A percentile compares a stretch with the other conserved stretches of the same genome.
phyloP scores from a whole-genome alignment of 1,140 invertebrate genomes.

The Stegodyphus dumicola region DNA sequence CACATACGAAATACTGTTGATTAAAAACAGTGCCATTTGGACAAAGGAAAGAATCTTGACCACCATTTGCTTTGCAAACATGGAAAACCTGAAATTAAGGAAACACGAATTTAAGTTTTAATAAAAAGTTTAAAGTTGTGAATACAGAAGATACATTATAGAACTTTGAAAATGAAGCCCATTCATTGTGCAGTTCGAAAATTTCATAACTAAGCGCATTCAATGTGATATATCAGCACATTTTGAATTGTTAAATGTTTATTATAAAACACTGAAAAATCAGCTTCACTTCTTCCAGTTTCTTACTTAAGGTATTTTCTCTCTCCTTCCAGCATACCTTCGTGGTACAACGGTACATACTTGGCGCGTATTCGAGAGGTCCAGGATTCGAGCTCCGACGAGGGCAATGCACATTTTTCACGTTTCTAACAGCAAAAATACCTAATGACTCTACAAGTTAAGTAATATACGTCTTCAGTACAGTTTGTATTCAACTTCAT shows the following conservation, averaged over 20 bases:
- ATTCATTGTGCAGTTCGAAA: background rate
- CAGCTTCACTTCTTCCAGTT: background rate
- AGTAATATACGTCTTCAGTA: no score
- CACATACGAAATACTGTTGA: conserved; percentile 69
- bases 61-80: conserved; percentile 71
- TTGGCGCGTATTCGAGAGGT: no score
- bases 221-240: background rate
- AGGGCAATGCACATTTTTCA: no score
- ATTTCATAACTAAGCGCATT: background rate
- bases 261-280: background rate
- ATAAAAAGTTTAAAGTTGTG: no score
- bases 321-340: no score
- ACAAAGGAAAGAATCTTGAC: conserved; percentile 69
- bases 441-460: no score
- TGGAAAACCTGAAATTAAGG: conserved; percentile 70
- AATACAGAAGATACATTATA: no score
- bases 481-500: no score
- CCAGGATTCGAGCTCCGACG: no score
- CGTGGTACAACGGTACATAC: no score
- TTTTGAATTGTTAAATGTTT: background rate
- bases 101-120: background rate
- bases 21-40: conserved; percentile 69
- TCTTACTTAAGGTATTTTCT: no score
- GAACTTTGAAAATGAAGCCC: background rate
- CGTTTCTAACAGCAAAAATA: no score